These are phyloP conservation scores for Pterois miles DNA, from an alignment of 2,797 vertebrate genomes.

Conservation along the genomic window DNA sequence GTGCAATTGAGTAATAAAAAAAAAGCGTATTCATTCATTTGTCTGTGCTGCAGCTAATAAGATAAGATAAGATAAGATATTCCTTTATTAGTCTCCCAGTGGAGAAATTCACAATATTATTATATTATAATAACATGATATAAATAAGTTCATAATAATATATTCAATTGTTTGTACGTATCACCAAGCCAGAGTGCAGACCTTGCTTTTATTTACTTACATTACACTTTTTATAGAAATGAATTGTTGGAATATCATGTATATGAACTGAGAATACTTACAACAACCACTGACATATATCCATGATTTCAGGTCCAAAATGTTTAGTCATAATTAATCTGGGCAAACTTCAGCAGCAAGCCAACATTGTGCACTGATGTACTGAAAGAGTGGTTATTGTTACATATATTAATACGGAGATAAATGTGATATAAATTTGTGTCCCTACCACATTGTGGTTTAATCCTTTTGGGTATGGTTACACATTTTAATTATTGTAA, in stretches of 20 bases:
- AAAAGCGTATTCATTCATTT: background rate
- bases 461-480: background rate
- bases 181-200: background rate
- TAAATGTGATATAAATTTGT: background rate
- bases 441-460: background rate
- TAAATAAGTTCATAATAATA: background rate
- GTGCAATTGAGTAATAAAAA: background rate
- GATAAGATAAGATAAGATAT: too few species aligned
- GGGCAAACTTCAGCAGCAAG: background rate
- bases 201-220: background rate
- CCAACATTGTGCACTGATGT: background rate
- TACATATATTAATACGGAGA: background rate
- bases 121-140: background rate
- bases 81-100: too few species aligned
- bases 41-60: background rate
- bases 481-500: background rate
- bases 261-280: background rate
- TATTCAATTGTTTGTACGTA: background rate
- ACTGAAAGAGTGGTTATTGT: background rate
- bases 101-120: too few species aligned
- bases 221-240: background rate
- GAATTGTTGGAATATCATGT: background rate
- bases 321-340: background rate
- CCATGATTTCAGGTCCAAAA: background rate
- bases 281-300: background rate